A percentile compares a stretch with the other conserved stretches of the same genome.
Conservation (phyloP, 2,888 invertebrate genomes). For the Brachypterus glaber region DNA sequence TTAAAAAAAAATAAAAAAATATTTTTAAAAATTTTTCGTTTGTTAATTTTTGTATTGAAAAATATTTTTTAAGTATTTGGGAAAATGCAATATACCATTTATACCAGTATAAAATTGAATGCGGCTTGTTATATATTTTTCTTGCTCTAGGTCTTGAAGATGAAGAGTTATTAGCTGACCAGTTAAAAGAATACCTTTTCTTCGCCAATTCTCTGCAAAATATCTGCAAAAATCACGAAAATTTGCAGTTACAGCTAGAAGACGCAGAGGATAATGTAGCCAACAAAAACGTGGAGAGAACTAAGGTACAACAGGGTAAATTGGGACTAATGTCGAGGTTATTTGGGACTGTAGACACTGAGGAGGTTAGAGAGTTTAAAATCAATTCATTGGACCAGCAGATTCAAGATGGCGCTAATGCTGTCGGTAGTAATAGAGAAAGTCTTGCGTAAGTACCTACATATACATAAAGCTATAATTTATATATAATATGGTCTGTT, state of each 20-base stretch:
- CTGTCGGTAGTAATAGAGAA: constrained; percentile 48
- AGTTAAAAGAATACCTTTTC: constrained; percentile 73
- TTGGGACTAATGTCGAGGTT: constrained; percentile 62
- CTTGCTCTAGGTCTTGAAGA: constrained; percentile 74
- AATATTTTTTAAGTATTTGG: too few species aligned
- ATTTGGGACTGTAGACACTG: constrained; percentile 66
- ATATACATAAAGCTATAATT: not conserved
- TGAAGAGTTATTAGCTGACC: constrained; percentile 73
- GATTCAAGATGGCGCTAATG: constrained; percentile 51
- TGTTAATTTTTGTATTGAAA: too few species aligned
- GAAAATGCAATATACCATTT: too few species aligned
- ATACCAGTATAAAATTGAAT: too few species aligned
- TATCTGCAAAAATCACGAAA: constrained; percentile 64
- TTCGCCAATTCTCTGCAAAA: constrained; percentile 66
- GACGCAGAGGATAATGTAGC: constrained; percentile 52
- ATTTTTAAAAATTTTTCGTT: too few species aligned
- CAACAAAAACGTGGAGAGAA: constrained; percentile 46
- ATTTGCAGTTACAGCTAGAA: constrained; percentile 61
- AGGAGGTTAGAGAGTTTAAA: constrained; percentile 63
- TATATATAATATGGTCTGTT: not conserved
- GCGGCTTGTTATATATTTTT: too few species aligned
- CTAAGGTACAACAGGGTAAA: constrained; percentile 55
- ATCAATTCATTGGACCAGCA: constrained; percentile 57
- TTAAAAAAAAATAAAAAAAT: constrained; percentile 58
- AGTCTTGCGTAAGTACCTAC: constrained; percentile 49